Evolutionary conservation across 2,113 vertebrate species (phyloP).

Genomic region (Anser cygnoides): DNA sequence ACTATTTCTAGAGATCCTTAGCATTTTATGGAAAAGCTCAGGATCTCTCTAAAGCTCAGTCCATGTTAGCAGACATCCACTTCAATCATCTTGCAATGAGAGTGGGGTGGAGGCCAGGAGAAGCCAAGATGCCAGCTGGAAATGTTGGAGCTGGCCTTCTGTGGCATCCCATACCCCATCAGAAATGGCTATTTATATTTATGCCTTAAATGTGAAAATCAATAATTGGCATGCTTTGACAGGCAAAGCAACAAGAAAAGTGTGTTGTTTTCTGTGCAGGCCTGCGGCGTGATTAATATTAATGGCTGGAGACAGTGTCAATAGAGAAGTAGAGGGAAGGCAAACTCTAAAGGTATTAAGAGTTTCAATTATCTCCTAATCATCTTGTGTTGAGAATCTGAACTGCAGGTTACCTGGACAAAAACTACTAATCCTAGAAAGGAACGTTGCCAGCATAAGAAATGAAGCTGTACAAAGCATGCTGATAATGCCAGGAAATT

Average conservation of each 20-base stretch:
- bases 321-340: neutral
- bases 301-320: neutral
- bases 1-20: neutral
- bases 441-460: neutral
- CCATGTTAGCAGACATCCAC: neutral
- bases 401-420: slow-evolving; percentile 26
- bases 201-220: neutral
- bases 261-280: neutral
- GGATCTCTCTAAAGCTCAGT: neutral
- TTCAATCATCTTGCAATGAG: rapidly evolving
- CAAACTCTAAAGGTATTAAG: neutral
- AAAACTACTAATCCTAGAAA: slow-evolving; percentile 1
- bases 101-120: neutral
- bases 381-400: neutral
- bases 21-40: neutral
- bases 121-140: neutral
- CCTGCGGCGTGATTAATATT: neutral
- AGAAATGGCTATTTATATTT: neutral
- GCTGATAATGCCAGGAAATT: neutral
- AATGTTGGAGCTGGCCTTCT: neutral
- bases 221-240: neutral
- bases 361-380: slow-evolving; percentile 20
- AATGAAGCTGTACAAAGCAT: neutral
- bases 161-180: neutral
- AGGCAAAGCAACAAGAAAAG: neutral